Percentiles rank a stretch among this genome's conserved stretches.
These are phyloP conservation scores for Sebastes flavidus DNA, from an alignment of 2,797 vertebrate species.

Conservation along the genomic window DNA sequence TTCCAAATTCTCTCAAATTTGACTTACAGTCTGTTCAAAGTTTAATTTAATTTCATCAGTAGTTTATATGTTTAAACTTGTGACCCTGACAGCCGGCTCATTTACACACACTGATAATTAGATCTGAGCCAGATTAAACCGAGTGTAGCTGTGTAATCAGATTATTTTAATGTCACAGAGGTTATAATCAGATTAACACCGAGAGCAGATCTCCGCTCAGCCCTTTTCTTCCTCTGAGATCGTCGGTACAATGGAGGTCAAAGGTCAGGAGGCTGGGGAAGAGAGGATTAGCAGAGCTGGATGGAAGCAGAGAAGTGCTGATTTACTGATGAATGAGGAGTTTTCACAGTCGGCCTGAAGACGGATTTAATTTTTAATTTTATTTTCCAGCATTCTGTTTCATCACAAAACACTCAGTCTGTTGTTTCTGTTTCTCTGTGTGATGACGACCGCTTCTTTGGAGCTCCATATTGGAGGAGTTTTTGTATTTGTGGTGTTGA, in stretches of 20 bases:
- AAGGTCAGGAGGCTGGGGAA: slow-evolving; percentile 21
- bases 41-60: slow-evolving; percentile 65
- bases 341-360: background rate
- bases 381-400: background rate
- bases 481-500: background rate
- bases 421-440: background rate
- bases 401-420: background rate
- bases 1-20: slow-evolving; percentile 59
- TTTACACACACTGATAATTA: slow-evolving; percentile 34
- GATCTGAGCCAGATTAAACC: slow-evolving; percentile 56
- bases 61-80: slow-evolving; percentile 43
- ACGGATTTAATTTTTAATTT: background rate
- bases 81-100: slow-evolving; percentile 43
- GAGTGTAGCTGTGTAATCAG: slow-evolving; percentile 50
- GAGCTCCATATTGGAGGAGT: background rate
- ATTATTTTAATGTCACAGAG: slow-evolving; percentile 51
- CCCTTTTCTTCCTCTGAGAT: slow-evolving; percentile 13
- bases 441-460: too few species aligned
- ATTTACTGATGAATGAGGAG: background rate
- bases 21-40: slow-evolving; percentile 41
- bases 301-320: background rate
- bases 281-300: slow-evolving; percentile 4
- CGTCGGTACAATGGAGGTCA: slow-evolving; percentile 14
- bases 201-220: background rate
- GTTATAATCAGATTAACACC: slow-evolving; percentile 59